Evolutionary conservation across 2,888 invertebrate genomes (phyloP), one percentile per base, ranked within the genome.

Genomic region (Hyles lineata): DNA sequence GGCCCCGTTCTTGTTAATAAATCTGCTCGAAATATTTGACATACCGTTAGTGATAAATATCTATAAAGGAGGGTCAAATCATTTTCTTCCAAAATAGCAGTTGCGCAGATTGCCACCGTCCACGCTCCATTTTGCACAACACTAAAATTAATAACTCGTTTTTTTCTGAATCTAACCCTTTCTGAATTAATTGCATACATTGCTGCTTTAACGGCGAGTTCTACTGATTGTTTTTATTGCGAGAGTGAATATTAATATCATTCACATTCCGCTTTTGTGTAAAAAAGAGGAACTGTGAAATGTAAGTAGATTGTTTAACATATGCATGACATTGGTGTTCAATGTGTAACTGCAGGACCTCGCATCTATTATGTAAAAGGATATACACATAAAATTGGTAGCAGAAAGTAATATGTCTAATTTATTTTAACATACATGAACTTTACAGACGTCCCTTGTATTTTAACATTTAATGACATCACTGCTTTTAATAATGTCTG

Each of bases 271-370:
- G 23, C 50, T 67, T 43, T 67, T 43, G 67, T 25, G 67, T 67
- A 11, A 43, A 23, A 62, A 67, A 43, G 67, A 67, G 67, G 23
- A 43, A 67, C 63, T 15, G 21, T 67, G 43, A 67, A 67, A 67
- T 67, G 67, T 67, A 67, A 67, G 67, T 67, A 67, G 67, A 67
- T 67, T 67, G 17, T 43, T 62, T 35, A 19, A 62, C 50, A 50
- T 50, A 67, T 67, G 43, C 67, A 67, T 67, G 43, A 50, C 50
- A 67, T 67, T 67, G 67, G 50, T 67, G 67, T 67, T 67, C 15
- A 21, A 43, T 63, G 15, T 43, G 15, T 17, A 17, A 17, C n/a
- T 67, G 23, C 50, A 67, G 50, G 23, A 17, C 50, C 50, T 23
- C 15, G 17, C 7, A 43, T 50, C 23, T 43, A 15, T 23, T 21